Conservation (phyloP, 2,113 vertebrate genomes). For the Halcyon senegalensis region DNA sequence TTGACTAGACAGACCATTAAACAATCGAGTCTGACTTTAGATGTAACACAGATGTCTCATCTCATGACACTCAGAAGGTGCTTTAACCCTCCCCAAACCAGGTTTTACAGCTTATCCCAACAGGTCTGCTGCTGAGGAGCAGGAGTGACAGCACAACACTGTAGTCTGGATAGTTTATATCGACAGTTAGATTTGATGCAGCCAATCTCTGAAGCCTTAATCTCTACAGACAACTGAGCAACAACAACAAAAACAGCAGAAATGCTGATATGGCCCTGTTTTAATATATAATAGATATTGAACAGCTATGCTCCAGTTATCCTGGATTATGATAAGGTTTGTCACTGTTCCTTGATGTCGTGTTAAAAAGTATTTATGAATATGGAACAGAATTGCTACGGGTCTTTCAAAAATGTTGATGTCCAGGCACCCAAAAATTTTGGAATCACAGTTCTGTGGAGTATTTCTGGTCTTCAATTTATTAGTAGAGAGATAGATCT, state of each 20-base stretch:
- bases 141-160: neutral
- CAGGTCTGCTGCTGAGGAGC: neutral
- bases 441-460: neutral
- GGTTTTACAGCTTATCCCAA: neutral
- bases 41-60: neutral
- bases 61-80: neutral
- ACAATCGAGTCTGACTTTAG: fast-evolving
- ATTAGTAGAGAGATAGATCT: neutral
- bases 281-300: neutral
- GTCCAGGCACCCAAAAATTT: neutral
- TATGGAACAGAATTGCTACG: neutral
- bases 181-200: neutral
- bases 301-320: neutral
- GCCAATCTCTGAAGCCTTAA: neutral
- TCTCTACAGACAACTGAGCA: neutral
- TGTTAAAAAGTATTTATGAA: neutral
- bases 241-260: neutral
- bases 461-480: neutral
- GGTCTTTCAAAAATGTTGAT: neutral
- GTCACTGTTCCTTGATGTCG: neutral
- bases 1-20: neutral
- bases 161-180: neutral
- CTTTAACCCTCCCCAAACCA: neutral
- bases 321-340: neutral
- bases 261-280: neutral